Conservation (phyloP, 2,113 vertebrate species). For the Maccullochella peelii region DNA sequence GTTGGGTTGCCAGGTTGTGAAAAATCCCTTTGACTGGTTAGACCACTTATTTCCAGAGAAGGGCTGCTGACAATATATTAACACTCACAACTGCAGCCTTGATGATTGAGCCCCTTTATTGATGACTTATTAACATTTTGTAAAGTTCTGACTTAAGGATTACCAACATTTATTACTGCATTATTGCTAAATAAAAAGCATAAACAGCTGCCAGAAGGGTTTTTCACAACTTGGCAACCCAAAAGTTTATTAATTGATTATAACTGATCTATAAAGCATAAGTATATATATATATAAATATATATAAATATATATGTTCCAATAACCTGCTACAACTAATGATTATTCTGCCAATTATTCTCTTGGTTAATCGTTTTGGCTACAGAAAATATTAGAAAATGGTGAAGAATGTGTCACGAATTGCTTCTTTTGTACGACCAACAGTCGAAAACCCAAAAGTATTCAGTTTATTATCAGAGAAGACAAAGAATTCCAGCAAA, state of each 20-base stretch:
- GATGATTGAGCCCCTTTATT: background rate
- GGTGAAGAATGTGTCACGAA: too few relatives aligned
- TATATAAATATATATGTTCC: too few relatives aligned
- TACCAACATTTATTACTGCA: background rate
- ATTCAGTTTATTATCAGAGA: too few relatives aligned
- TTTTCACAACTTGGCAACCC: background rate
- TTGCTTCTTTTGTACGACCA: background rate
- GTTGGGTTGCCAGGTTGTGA: background rate
- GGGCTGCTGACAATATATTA: background rate
- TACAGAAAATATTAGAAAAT: too few relatives aligned
- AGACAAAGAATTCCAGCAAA: too few relatives aligned
- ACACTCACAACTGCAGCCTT: background rate
- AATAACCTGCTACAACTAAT: background rate
- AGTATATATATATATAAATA: too few relatives aligned
- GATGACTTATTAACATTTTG: background rate
- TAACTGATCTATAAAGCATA: background rate
- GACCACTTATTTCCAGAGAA: background rate
- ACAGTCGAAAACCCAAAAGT: background rate
- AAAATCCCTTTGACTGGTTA: background rate
- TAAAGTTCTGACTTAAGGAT: background rate
- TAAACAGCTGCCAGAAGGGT: background rate
- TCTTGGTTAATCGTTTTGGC: background rate
- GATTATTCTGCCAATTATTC: background rate
- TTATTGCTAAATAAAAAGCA: background rate
- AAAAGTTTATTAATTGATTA: too few relatives aligned